Conservation (phyloP, 2,888 invertebrate species). For the Omphaloscelis lunosa region DNA sequence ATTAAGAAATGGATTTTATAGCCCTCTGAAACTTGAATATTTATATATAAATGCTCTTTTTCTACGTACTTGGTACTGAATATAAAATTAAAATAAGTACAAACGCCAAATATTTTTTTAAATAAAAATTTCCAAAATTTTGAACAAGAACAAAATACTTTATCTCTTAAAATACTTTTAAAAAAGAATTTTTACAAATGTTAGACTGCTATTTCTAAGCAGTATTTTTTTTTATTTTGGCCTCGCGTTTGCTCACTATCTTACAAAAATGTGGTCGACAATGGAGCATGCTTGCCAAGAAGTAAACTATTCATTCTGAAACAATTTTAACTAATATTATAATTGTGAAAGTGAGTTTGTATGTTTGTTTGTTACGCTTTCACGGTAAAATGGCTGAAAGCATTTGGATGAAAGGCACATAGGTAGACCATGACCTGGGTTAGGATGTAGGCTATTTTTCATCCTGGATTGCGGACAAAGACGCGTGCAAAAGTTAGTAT, state of each 20-base stretch:
- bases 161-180: neutral
- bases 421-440: too few relatives aligned
- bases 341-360: too few relatives aligned
- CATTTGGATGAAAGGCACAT: too few relatives aligned
- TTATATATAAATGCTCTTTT: neutral
- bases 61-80: conserved; percentile 1
- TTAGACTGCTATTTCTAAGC: neutral
- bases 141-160: neutral
- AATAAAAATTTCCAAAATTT: neutral
- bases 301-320: neutral
- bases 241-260: neutral
- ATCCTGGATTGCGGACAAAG: too few relatives aligned
- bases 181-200: neutral
- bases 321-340: too few relatives aligned
- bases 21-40: conserved; percentile 8
- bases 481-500: neutral
- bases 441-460: too few relatives aligned
- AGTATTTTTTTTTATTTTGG: neutral
- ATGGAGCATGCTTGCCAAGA: neutral
- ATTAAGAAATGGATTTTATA: conserved; percentile 18
- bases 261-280: neutral
- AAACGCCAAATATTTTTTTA: conserved; percentile 11
- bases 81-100: conserved; percentile 31
- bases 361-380: too few relatives aligned
- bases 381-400: too few relatives aligned